Evolutionary conservation across 2,797 vertebrate species (phyloP).

Genomic region (Sebastes goodei): DNA sequence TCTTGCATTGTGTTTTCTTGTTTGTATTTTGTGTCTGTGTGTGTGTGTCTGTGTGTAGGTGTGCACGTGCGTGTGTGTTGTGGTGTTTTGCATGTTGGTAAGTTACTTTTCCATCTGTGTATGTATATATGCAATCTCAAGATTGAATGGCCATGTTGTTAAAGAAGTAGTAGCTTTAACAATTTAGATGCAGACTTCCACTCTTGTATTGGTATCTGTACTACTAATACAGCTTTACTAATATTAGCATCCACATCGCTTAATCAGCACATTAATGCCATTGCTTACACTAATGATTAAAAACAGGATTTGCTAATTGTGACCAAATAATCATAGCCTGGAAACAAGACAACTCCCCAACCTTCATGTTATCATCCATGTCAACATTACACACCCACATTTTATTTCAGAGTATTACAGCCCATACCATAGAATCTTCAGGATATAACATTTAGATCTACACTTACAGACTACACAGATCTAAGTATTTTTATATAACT

Average conservation of each 20-base stretch:
- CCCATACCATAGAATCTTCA: conserved; percentile 44
- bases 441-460: conserved; percentile 3
- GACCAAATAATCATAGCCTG: conserved; percentile 14
- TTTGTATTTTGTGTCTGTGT: conserved; percentile 7
- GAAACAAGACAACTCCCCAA: conserved; percentile 26
- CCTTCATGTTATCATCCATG: conserved; percentile 47
- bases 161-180: conserved; percentile 20
- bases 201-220: background rate
- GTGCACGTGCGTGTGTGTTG: conserved; percentile 9
- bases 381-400: conserved; percentile 50
- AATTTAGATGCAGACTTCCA: conserved; percentile 9
- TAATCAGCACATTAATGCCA: conserved; percentile 27
- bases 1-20: conserved; percentile 52
- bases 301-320: conserved; percentile 20
- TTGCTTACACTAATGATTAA: conserved; percentile 28
- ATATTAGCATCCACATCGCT: conserved; percentile 31
- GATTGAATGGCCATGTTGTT: conserved; percentile 83
- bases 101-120: conserved; percentile 55
- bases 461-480: background rate
- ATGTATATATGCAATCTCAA: conserved; percentile 89
- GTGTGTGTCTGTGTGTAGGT: background rate
- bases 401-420: conserved; percentile 51
- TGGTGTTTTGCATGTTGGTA: conserved; percentile 30
- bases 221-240: conserved; percentile 63
- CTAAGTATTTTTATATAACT: conserved; percentile 1